A percentile compares a stretch with the other conserved stretches of the same genome.
Conservation (phyloP, 1,140 invertebrate genomes). For the Drosophila tropicalis region DNA sequence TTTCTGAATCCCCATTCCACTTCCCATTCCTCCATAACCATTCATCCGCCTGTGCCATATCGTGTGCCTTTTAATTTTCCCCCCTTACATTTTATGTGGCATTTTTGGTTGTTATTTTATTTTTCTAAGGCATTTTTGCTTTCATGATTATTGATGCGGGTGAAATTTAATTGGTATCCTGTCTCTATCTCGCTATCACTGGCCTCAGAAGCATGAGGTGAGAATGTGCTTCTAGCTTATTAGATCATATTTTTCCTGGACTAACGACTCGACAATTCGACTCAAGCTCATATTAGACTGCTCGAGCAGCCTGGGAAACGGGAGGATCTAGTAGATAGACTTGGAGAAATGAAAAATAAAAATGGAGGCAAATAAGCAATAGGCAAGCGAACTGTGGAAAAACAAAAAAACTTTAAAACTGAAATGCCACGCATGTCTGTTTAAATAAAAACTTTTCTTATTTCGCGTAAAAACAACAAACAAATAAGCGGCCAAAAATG, state of each 20-base stretch:
- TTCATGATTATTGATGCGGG: slow-evolving; percentile 81
- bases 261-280: slow-evolving; percentile 46
- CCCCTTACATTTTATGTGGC: slow-evolving; percentile 70
- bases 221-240: slow-evolving; percentile 36
- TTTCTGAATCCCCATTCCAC: neutral
- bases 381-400: slow-evolving; percentile 5
- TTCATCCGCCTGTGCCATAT: slow-evolving; percentile 16
- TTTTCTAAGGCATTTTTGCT: slow-evolving; percentile 70
- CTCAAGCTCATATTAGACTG: slow-evolving; percentile 31
- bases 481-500: slow-evolving; percentile 36
- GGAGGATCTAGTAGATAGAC: neutral
- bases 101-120: slow-evolving; percentile 50
- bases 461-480: slow-evolving; percentile 55
- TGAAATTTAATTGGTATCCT: slow-evolving; percentile 79
- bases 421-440: slow-evolving; percentile 68
- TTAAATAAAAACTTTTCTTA: slow-evolving; percentile 80
- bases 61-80: slow-evolving; percentile 56
- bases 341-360: neutral
- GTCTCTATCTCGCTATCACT: slow-evolving; percentile 8
- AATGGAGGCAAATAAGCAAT: neutral
- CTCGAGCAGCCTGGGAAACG: slow-evolving; percentile 17
- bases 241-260: slow-evolving; percentile 60
- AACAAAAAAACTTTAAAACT: slow-evolving; percentile 46
- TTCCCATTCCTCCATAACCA: neutral
- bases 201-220: neutral